These are phyloP conservation scores for Liolophura sinensis DNA, from an alignment of 1,140 invertebrate genomes.

Conservation along the genomic window DNA sequence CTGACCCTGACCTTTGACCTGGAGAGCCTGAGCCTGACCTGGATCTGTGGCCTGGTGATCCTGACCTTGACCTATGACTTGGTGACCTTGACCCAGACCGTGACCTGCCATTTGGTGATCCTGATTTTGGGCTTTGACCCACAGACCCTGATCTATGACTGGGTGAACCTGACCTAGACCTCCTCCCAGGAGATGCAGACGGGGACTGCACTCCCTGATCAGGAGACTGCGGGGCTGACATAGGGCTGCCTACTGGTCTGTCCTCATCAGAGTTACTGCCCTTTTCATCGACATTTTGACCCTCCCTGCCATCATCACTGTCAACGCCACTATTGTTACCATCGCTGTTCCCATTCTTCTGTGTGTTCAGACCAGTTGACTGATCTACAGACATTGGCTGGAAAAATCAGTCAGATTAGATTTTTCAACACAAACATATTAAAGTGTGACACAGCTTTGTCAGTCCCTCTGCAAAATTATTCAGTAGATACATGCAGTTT, in stretches of 20 bases:
- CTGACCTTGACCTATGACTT: not conserved
- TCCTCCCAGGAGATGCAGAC: conserved; percentile 8
- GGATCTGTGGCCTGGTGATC: not conserved
- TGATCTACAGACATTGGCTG: conserved; percentile 1
- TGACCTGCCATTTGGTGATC: conserved; percentile 3
- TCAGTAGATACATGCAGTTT: no score
- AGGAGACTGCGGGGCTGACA: conserved; percentile 6
- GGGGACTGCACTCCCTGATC: not conserved
- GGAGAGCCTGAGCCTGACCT: conserved; percentile 5
- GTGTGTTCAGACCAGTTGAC: not conserved
- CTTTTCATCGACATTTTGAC: conserved; percentile 25
- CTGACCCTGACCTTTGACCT: not conserved
- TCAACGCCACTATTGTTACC: conserved; percentile 27
- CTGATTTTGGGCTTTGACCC: no score
- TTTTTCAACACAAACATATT: no score
- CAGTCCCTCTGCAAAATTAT: no score
- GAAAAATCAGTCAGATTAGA: no score
- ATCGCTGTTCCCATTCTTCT: conserved; percentile 17
- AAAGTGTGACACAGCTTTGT: no score
- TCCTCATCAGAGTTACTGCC: conserved; percentile 18
- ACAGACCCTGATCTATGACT: conserved; percentile 14
- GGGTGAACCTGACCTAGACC: not conserved
- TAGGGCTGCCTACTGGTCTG: conserved; percentile 6
- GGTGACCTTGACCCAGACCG: not conserved
- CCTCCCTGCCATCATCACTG: conserved; percentile 25